Conservation (phyloP, 2,797 vertebrate species). For the Dicrostonyx torquatus region DNA sequence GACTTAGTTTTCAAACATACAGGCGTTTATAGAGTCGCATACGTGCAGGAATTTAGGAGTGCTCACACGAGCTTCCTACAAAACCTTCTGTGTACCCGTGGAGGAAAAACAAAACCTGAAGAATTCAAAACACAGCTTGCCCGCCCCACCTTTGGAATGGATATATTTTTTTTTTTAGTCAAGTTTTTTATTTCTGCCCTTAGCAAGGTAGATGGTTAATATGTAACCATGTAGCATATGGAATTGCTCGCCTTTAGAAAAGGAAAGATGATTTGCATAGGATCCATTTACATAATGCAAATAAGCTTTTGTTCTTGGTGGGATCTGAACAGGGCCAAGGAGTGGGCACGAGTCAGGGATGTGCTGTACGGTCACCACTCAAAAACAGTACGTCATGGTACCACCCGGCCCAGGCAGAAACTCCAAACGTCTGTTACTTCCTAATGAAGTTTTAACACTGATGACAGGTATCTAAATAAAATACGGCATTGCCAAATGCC, state of each 20-base stretch:
- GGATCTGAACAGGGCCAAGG: constrained; percentile 35
- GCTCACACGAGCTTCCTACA: constrained; percentile 61
- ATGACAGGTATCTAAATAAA: constrained; percentile 78
- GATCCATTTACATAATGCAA: constrained; percentile 76
- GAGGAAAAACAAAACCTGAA: constrained; percentile 60
- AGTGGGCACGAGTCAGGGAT: neutral
- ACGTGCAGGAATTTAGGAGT: constrained; percentile 71
- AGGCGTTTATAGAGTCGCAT: constrained; percentile 66
- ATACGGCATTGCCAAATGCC: constrained; percentile 74
- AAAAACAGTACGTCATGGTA: constrained; percentile 63
- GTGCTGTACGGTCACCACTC: constrained; percentile 48
- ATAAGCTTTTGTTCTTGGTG: constrained; percentile 65
- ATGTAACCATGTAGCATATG: constrained; percentile 53
- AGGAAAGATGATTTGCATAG: constrained; percentile 82
- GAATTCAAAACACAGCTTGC: constrained; percentile 42
- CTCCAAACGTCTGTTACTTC: constrained; percentile 57
- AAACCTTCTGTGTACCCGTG: constrained; percentile 43
- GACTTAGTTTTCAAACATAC: constrained; percentile 37
- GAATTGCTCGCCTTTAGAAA: constrained; percentile 75
- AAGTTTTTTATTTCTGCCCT: constrained; percentile 27
- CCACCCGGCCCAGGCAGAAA: constrained; percentile 59
- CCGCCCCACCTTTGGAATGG: neutral
- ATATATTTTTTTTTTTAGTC: constrained; percentile 21
- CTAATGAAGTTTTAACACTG: constrained; percentile 70
- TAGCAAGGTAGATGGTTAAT: constrained; percentile 58